Conservation (phyloP, 1,140 invertebrate genomes). For the Akabosia matsudoensis region DNA sequence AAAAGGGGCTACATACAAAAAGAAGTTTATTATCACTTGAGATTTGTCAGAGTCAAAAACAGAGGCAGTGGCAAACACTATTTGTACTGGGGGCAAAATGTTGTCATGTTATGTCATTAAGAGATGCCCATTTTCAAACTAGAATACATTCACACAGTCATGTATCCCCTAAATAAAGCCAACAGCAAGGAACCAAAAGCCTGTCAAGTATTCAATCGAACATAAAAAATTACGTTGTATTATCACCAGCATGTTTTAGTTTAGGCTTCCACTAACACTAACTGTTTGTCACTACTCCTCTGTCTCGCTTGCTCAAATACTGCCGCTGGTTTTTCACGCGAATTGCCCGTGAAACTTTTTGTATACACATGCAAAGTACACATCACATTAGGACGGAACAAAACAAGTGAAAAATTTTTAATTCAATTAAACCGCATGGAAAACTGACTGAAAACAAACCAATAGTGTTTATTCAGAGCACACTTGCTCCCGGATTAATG, state of each 20-base stretch:
- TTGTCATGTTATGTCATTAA: background rate
- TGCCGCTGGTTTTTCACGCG: constrained; percentile 1
- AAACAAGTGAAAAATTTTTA: constrained; percentile 2
- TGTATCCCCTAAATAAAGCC: no score
- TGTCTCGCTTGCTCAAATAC: no score
- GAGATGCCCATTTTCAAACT: no score
- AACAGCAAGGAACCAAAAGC: background rate
- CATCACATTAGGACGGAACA: background rate
- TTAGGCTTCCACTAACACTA: background rate
- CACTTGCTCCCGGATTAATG: background rate
- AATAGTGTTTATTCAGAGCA: background rate
- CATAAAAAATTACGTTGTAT: background rate
- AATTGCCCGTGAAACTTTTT: constrained; percentile 19
- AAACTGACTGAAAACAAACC: background rate
- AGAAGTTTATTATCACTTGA: constrained; percentile 1
- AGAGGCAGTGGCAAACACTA: no score
- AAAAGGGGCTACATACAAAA: background rate
- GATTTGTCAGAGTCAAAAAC: background rate
- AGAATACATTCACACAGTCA: no score
- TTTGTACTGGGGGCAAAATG: background rate
- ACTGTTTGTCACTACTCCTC: background rate
- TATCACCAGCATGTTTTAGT: background rate
- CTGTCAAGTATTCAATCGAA: background rate
- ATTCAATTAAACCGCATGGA: constrained; percentile 19
- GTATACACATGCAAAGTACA: background rate